Evolutionary conservation across 2,888 invertebrate genomes (phyloP).

Genomic region (Hydrotaea diabolus): DNA sequence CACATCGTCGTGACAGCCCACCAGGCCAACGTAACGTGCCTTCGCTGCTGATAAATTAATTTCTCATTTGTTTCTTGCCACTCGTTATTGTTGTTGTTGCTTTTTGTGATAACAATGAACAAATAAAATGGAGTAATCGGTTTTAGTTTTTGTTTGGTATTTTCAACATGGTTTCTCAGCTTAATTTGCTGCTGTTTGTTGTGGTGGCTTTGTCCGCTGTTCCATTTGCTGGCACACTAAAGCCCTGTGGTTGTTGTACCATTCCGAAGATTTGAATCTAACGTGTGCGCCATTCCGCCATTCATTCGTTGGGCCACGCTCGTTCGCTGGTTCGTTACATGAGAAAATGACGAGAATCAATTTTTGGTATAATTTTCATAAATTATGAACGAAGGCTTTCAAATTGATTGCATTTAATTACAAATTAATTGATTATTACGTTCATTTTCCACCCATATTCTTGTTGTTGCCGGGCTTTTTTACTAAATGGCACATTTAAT

Average conservation of each 20-base stretch:
- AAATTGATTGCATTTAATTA: slow-evolving; percentile 37
- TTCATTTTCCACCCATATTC: not conserved
- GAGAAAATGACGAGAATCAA: slow-evolving; percentile 39
- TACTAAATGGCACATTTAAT: slow-evolving; percentile 35
- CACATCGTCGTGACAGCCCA: slow-evolving; percentile 17
- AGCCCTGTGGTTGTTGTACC: not conserved
- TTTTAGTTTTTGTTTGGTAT: slow-evolving; percentile 5
- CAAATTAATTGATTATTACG: slow-evolving; percentile 40
- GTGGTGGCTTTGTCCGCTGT: not conserved
- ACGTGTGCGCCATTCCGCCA: not conserved
- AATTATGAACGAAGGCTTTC: slow-evolving; percentile 32
- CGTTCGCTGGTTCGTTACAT: not conserved
- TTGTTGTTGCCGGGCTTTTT: slow-evolving; percentile 7
- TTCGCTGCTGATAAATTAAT: slow-evolving; percentile 54
- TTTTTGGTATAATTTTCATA: slow-evolving; percentile 40
- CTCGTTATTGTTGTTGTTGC: slow-evolving; percentile 21
- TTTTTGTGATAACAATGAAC: slow-evolving; percentile 9
- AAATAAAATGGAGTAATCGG: slow-evolving; percentile 46
- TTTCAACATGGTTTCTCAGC: slow-evolving; percentile 29
- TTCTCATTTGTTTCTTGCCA: slow-evolving; percentile 58
- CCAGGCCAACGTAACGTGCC: not conserved
- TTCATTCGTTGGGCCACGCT: not conserved
- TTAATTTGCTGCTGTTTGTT: not conserved
- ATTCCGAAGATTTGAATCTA: not conserved
- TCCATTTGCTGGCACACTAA: not conserved